These are phyloP conservation scores for Dolichallabes microphthalmus DNA, from an alignment of 2,113 vertebrate species.

Conservation along the genomic window DNA sequence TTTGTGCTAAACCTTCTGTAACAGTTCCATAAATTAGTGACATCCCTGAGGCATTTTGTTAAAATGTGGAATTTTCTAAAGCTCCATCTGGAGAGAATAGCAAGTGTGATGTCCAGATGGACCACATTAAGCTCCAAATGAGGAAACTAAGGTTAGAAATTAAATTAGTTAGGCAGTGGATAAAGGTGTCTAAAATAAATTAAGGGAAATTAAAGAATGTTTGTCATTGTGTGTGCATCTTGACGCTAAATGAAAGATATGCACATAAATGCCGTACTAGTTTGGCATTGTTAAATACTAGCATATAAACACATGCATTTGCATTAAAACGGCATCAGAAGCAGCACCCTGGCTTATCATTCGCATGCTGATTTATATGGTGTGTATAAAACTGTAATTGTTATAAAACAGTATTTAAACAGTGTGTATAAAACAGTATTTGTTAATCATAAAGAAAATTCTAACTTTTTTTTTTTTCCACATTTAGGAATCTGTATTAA, in stretches of 20 bases:
- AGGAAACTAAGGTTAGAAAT: not conserved
- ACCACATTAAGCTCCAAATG: conserved; percentile 6
- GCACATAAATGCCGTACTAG: not conserved
- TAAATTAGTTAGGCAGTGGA: not conserved
- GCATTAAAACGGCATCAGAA: not conserved
- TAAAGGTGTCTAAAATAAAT: not conserved
- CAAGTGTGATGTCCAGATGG: not conserved
- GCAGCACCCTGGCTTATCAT: not conserved
- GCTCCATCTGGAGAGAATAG: not conserved
- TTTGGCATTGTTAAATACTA: not conserved
- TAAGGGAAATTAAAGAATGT: not conserved
- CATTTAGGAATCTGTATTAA: not conserved
- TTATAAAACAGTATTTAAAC: no score
- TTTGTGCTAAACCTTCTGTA: not conserved
- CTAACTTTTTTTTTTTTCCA: not conserved
- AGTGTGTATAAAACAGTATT: not conserved
- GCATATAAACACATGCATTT: not conserved
- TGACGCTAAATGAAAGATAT: not conserved
- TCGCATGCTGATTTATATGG: not conserved
- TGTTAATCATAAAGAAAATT: not conserved
- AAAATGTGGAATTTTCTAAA: not conserved
- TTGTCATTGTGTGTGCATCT: not conserved
- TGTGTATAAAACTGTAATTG: not conserved
- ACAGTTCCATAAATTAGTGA: not conserved
- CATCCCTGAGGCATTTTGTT: not conserved